Base-by-base conservation (phyloP, 2,797 vertebrate genomes). In the Triplophysa bombifrons region DNA sequence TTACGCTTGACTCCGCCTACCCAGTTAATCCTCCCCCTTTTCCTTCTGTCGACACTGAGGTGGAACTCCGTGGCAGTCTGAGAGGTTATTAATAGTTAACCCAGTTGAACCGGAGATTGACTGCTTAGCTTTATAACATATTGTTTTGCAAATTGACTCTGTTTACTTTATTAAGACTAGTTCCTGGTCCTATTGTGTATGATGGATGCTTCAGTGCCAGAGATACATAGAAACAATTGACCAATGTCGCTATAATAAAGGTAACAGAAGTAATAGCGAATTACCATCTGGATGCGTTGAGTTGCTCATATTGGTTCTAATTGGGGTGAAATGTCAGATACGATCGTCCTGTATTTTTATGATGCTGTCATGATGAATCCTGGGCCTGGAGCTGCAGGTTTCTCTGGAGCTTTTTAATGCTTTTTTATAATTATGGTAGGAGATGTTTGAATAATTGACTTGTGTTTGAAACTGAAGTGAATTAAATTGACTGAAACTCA, bases 1-100 rank as follows among this genome's bases (percentile, higher is more conserved):
- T 78, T 82, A 20, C 34, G 75, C 82, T 85, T 84, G 69, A 73
- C 86, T 87, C 84, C 82, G 63, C 83, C 85, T 87, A 44, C 19
- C 84, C 65, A 17, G 65, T 84, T 91, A 89, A 91, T 91, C 89
- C 84, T 46, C 61, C 72, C 81, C 27, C 34, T 60, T 27, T 48
- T 3, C 22, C 9, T 68, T 20, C 53, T 34, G 46, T 34, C 63
- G 4, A 65, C 17, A 20, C 17, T 12, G 17, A 41, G 10, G 34
- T 38, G n/a, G 12, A 48, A 76, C 63, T 53, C 25, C 25, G 10
- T 65, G 12, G 63, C 38, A 64, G 30, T 11, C 34, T 38, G 7
- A 19, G 34, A 41, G 34, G 17, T 65, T 65, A 65, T 41, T n/a
- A 41, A 65, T 41, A 65, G 34, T 65, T 22, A 50, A 74, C 17